Evolutionary conservation across 2,113 vertebrate genomes (phyloP).

Genomic region (Pseudonaja textilis): DNA sequence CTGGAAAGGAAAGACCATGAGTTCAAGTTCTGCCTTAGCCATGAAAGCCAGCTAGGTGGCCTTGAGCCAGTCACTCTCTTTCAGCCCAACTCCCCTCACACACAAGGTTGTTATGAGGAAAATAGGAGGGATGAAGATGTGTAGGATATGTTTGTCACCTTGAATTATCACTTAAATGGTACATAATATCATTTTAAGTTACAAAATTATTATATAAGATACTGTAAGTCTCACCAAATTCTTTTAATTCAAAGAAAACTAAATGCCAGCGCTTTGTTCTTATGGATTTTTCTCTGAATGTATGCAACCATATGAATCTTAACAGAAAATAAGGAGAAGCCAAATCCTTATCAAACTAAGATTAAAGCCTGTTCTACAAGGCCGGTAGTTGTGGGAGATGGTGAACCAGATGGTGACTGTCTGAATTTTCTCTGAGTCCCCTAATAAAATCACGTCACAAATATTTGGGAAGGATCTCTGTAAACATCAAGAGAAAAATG

Average conservation of each 20-base stretch:
- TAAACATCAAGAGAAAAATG: constrained; percentile 72
- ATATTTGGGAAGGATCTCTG: constrained; percentile 65
- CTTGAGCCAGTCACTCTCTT: not conserved
- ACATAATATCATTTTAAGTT: not conserved
- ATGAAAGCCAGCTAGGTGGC: not conserved
- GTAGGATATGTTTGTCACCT: not conserved
- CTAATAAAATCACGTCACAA: constrained; percentile 68
- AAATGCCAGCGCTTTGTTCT: not conserved
- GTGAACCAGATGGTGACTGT: constrained; percentile 60
- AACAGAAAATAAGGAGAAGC: not conserved
- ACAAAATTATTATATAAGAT: not conserved
- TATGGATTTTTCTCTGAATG: not conserved
- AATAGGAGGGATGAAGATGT: not conserved
- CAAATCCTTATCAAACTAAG: not conserved
- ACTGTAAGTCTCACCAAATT: not conserved
- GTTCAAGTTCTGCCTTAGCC: not conserved
- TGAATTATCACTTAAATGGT: not conserved
- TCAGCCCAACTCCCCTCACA: not conserved
- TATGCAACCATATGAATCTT: not conserved
- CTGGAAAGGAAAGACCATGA: not conserved
- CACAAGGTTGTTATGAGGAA: not conserved
- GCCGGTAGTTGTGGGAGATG: constrained; percentile 40
- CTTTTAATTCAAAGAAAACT: not conserved
- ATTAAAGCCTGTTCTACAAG: not conserved
- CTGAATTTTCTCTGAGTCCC: constrained; percentile 61